Conservation (phyloP, 2,113 vertebrate genomes). For the Narcine bancroftii region DNA sequence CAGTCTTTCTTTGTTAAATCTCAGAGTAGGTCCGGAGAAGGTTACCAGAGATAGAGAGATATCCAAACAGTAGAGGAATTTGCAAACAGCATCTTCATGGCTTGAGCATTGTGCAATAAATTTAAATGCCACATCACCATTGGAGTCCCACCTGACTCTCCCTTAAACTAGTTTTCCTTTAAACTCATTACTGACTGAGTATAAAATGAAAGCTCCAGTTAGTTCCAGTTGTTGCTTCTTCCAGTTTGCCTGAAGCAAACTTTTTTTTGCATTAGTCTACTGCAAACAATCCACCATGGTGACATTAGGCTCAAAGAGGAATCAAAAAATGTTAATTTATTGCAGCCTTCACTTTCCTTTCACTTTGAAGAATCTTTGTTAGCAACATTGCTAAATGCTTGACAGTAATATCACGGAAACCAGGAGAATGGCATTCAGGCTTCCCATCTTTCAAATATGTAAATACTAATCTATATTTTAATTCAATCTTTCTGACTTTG, state of each 20-base stretch:
- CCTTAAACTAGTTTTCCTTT: not conserved
- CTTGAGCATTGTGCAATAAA: not conserved
- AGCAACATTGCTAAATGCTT: too few species aligned
- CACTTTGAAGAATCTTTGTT: not conserved
- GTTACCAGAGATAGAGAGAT: too few species aligned
- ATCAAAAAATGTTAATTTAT: not conserved
- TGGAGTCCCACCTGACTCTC: not conserved
- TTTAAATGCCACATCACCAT: not conserved
- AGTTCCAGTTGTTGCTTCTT: not conserved
- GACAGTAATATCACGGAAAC: not conserved
- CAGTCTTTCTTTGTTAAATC: too few species aligned
- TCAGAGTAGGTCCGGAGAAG: too few species aligned
- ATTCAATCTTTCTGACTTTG: not conserved
- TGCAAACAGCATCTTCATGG: not conserved
- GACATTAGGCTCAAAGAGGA: not conserved
- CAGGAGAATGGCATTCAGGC: not conserved
- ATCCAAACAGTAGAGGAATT: too few species aligned
- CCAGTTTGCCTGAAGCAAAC: not conserved
- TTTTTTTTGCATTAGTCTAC: not conserved
- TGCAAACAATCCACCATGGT: not conserved
- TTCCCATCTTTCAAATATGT: not conserved
- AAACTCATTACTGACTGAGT: not conserved
- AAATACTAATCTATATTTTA: not conserved
- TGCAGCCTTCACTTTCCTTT: not conserved
- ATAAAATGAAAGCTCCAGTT: not conserved